These are phyloP conservation scores for Prinia subflava DNA, from an alignment of 2,113 vertebrate species.

Conservation along the genomic window DNA sequence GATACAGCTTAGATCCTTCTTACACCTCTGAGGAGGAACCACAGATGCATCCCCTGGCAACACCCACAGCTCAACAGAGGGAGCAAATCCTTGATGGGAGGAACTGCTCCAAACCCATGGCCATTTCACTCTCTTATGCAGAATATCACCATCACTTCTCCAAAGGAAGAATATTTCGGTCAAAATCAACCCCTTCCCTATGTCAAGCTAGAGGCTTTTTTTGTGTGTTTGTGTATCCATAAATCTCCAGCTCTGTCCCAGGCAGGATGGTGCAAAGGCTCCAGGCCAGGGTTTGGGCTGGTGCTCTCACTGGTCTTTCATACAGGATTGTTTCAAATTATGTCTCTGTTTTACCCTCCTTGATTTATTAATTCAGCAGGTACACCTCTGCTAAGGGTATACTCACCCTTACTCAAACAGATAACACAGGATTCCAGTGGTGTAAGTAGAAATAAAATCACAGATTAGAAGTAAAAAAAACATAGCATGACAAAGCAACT, in stretches of 20 bases:
- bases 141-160: not conserved
- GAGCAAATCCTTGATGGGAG: not conserved
- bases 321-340: not conserved
- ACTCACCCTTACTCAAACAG: not conserved
- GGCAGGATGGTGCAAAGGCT: not conserved
- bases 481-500: not conserved
- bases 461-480: not conserved
- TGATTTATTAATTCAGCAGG: not conserved
- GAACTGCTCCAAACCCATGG: not conserved
- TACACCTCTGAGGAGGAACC: not conserved
- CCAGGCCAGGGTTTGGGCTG: not conserved
- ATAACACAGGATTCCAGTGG: fast-evolving
- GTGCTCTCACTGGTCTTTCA: not conserved
- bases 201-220: not conserved
- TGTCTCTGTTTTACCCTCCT: not conserved
- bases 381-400: not conserved
- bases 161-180: not conserved
- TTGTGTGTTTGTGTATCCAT: not conserved
- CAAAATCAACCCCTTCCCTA: not conserved
- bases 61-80: not conserved
- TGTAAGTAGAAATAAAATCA: not conserved
- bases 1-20: not conserved
- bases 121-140: not conserved
- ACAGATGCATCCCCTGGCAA: fast-evolving
- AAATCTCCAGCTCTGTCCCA: not conserved